Evolutionary conservation across 2,113 vertebrate species (phyloP).

Genomic region (Silurus meridionalis): DNA sequence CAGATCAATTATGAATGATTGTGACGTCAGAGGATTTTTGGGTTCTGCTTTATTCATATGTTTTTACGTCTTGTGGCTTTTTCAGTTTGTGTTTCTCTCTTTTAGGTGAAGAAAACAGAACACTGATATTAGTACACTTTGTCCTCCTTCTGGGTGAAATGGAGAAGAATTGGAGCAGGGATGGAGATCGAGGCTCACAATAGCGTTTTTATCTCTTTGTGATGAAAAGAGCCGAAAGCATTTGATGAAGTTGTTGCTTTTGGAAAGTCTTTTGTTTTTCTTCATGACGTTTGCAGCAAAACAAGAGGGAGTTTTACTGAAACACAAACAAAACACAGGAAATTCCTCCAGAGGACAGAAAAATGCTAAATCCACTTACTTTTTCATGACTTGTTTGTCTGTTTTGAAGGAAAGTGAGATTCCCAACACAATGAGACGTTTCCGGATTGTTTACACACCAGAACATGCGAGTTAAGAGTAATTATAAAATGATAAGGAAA

Average conservation of each 20-base stretch:
- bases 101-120: constrained; percentile 5
- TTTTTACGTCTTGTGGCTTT: background rate
- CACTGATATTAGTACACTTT: constrained; percentile 2
- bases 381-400: no score
- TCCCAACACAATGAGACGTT: no score
- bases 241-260: constrained; percentile 45
- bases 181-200: constrained; percentile 22
- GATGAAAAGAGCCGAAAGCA: constrained; percentile 1
- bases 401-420: no score
- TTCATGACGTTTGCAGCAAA: constrained; percentile 41
- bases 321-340: constrained; percentile 41
- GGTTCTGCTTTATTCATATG: background rate
- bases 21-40: background rate
- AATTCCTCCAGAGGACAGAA: constrained; percentile 30
- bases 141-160: constrained; percentile 7
- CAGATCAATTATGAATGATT: background rate
- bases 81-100: background rate
- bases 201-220: constrained; percentile 32
- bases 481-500: background rate
- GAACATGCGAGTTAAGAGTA: background rate
- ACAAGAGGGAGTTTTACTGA: constrained; percentile 32
- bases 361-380: background rate
- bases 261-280: constrained; percentile 31
- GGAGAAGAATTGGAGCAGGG: background rate
- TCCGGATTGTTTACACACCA: background rate